Conservation (phyloP, 2,888 invertebrate species). For the Seira ritae region DNA sequence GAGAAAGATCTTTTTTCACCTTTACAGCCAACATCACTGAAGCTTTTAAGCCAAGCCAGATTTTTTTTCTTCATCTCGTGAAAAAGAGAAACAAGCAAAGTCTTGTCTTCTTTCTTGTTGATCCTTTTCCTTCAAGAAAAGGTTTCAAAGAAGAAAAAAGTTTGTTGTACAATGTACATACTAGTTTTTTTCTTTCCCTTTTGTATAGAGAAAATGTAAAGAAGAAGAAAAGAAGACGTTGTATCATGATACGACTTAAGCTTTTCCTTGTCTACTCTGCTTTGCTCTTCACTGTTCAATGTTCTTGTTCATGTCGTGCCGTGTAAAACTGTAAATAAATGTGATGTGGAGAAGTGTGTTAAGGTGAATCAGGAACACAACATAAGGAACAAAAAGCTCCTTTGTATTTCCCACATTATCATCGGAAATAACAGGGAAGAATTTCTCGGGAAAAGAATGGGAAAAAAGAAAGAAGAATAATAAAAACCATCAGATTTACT, state of each 20-base stretch:
- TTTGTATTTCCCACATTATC: slow-evolving; percentile 49
- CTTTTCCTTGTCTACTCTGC: not conserved
- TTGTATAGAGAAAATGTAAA: slow-evolving; percentile 34
- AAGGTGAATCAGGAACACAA: slow-evolving; percentile 14
- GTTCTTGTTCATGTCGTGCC: slow-evolving; percentile 11
- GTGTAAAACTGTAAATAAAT: slow-evolving; percentile 8
- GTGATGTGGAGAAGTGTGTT: slow-evolving; percentile 4
- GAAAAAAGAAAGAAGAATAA: slow-evolving; percentile 1
- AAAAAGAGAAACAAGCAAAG: slow-evolving; percentile 49
- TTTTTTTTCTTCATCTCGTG: slow-evolving; percentile 56
- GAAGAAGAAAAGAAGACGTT: slow-evolving; percentile 23
- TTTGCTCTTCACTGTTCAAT: not conserved
- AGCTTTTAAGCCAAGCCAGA: slow-evolving; percentile 63
- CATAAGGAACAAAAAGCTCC: slow-evolving; percentile 20
- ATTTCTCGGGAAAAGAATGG: not conserved
- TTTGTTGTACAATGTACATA: too few species aligned
- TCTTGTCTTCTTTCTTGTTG: slow-evolving; percentile 55
- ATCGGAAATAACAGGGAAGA: not conserved
- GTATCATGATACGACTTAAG: slow-evolving; percentile 8
- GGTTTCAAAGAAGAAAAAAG: slow-evolving; percentile 44
- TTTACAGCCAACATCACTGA: slow-evolving; percentile 57
- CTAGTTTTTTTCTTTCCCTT: not conserved
- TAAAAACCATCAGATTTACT: not conserved
- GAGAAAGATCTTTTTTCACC: slow-evolving; percentile 58
- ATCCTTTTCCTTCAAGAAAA: slow-evolving; percentile 52